These are phyloP conservation scores for Sebastes oblongus DNA, from an alignment of 2,797 vertebrate genomes.

Conservation along the genomic window DNA sequence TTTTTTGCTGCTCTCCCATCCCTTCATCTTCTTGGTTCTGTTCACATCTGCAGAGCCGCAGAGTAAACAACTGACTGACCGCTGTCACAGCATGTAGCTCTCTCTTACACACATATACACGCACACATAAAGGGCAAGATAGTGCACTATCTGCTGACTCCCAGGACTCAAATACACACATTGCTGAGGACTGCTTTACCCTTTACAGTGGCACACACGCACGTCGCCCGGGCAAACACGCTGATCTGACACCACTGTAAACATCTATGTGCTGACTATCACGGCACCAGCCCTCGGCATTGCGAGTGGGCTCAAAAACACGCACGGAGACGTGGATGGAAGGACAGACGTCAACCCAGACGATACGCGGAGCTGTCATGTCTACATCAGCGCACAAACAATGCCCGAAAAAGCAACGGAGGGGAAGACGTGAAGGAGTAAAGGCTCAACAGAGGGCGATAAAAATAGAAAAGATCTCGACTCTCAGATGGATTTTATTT, in stretches of 20 bases:
- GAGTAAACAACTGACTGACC: constrained; percentile 66
- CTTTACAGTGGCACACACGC: constrained; percentile 1
- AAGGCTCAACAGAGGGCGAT: constrained; percentile 8
- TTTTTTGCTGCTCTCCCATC: not conserved
- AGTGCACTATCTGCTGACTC: constrained; percentile 46
- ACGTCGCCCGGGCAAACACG: constrained; percentile 1
- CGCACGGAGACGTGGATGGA: constrained; percentile 35
- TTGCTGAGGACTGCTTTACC: constrained; percentile 36
- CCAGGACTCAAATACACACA: constrained; percentile 28
- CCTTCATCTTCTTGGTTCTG: constrained; percentile 29
- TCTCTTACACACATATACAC: not conserved
- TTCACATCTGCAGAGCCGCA: constrained; percentile 41
- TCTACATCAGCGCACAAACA: constrained; percentile 34
- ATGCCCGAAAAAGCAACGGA: not conserved
- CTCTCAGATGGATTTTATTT: constrained; percentile 28
- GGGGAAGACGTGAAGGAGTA: not conserved
- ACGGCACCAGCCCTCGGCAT: constrained; percentile 44
- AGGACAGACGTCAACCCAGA: constrained; percentile 25
- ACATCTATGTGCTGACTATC: constrained; percentile 65
- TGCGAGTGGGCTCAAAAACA: constrained; percentile 33
- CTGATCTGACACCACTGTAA: constrained; percentile 45
- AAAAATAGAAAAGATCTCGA: constrained; percentile 36
- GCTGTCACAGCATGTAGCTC: constrained; percentile 61
- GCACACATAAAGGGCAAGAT: not conserved
- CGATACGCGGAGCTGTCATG: constrained; percentile 39